These are phyloP conservation scores for Catostomus latipinnis DNA, from an alignment of 2,797 vertebrate species.

Conservation along the genomic window DNA sequence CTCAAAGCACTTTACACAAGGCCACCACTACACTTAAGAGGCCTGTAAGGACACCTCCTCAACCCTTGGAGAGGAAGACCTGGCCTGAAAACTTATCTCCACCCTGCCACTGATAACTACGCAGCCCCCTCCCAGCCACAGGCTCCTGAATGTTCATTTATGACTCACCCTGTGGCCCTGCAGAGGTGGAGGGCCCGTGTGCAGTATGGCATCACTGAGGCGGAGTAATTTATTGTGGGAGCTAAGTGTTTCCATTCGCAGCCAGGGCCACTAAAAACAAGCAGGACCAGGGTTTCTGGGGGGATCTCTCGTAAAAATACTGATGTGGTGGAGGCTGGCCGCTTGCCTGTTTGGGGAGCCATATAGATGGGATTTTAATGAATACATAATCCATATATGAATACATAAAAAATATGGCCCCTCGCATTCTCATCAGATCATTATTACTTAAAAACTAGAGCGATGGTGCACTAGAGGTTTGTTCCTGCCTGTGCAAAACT, in stretches of 20 bases:
- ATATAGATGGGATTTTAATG: constrained; percentile 18
- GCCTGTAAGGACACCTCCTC: constrained; percentile 13
- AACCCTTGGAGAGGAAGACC: constrained; percentile 26
- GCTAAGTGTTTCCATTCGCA: constrained; percentile 47
- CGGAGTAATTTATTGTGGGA: constrained; percentile 40
- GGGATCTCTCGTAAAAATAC: constrained; percentile 18
- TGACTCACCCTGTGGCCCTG: constrained; percentile 27
- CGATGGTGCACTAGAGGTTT: no score
- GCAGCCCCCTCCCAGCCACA: constrained; percentile 11
- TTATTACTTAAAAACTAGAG: neutral
- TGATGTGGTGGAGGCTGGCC: constrained; percentile 21
- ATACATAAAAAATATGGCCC: neutral
- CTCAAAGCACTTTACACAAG: constrained; percentile 8
- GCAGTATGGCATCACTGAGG: constrained; percentile 27
- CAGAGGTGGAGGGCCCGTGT: constrained; percentile 19
- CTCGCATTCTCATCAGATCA: neutral
- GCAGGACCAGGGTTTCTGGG: constrained; percentile 22
- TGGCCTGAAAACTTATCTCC: constrained; percentile 32
- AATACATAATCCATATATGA: constrained; percentile 21
- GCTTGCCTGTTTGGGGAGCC: constrained; percentile 36
- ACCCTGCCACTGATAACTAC: constrained; percentile 28
- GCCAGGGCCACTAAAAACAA: constrained; percentile 49
- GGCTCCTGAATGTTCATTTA: constrained; percentile 8
- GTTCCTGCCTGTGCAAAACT: neutral
- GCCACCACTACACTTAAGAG: constrained; percentile 9